Evolutionary conservation across 2,888 invertebrate species (phyloP).

Genomic region (Eurois occulta): DNA sequence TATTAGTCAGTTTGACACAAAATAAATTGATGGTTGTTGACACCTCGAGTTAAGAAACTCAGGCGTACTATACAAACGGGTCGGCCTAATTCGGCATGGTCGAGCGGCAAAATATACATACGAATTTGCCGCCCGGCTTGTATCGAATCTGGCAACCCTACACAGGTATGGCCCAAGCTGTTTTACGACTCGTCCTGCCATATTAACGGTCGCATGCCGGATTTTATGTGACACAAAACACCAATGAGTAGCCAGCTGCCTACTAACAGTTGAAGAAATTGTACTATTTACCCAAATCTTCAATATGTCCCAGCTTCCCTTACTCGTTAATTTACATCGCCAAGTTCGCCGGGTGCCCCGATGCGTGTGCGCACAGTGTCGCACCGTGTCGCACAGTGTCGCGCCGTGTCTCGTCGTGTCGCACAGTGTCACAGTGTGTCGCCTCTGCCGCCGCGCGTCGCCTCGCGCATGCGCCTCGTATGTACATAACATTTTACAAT

Average conservation of each 20-base stretch:
- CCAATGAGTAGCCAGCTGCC: slow-evolving; percentile 35
- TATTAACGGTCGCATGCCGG: neutral
- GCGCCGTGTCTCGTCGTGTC: neutral
- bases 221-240: slow-evolving; percentile 26
- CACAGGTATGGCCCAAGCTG: neutral
- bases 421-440: slow-evolving; percentile 1
- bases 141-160: neutral
- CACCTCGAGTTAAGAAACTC: neutral
- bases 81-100: neutral
- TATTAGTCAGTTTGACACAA: slow-evolving; percentile 30
- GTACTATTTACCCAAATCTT: slow-evolving; percentile 67
- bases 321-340: slow-evolving; percentile 56
- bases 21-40: slow-evolving; percentile 15
- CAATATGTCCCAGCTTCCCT: slow-evolving; percentile 53
- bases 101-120: neutral
- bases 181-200: neutral
- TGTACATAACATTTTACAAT: slow-evolving; percentile 75
- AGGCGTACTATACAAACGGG: neutral
- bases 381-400: neutral
- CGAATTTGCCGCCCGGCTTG: neutral
- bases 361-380: slow-evolving; percentile 12
- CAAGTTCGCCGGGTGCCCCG: slow-evolving; percentile 38
- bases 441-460: slow-evolving; percentile 40
- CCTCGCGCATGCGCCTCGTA: slow-evolving; percentile 66
- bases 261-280: slow-evolving; percentile 38